phyloP scores from a whole-genome alignment of 2,797 vertebrate species.

The Mormyrops boulengeri region DNA sequence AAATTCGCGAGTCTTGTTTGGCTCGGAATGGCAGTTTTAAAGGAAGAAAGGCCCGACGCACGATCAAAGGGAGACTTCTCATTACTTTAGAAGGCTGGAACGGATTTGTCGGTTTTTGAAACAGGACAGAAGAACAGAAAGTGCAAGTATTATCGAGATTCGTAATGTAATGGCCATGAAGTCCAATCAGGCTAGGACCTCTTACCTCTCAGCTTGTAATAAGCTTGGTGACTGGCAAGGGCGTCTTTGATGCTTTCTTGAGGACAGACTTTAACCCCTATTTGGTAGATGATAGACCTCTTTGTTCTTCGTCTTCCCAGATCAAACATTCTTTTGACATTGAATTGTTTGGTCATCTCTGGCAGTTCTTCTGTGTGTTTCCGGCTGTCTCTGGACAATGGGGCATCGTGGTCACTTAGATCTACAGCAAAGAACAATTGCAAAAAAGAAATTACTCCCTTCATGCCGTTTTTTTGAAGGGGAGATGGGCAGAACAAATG shows the following conservation, averaged over 20 bases:
- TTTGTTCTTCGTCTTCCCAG: slow-evolving; percentile 65
- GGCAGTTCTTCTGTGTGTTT: slow-evolving; percentile 60
- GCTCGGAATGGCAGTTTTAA: not conserved
- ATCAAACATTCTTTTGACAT: slow-evolving; percentile 58
- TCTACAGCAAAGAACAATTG: slow-evolving; percentile 49
- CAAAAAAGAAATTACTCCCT: not conserved
- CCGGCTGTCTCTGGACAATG: slow-evolving; percentile 60
- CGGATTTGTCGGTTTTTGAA: not conserved
- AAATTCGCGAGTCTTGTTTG: not conserved
- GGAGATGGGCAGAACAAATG: not conserved
- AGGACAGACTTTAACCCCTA: slow-evolving; percentile 82
- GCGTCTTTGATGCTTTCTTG: slow-evolving; percentile 81
- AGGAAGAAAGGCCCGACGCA: not conserved
- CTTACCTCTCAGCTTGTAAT: slow-evolving; percentile 83
- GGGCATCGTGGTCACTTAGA: slow-evolving; percentile 43
- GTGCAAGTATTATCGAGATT: not conserved
- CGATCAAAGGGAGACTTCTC: not conserved
- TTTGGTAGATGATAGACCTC: slow-evolving; percentile 70
- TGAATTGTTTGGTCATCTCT: slow-evolving; percentile 54
- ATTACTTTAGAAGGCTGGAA: not conserved
- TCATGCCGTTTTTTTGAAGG: not conserved
- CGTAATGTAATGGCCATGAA: not conserved
- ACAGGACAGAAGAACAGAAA: not conserved
- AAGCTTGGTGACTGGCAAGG: slow-evolving; percentile 78
- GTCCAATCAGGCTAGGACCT: not conserved